A percentile compares a stretch with the other conserved stretches of the same genome.
Evolutionary conservation across 2,888 invertebrate species (phyloP).

Genomic region (Eristalis tenax): DNA sequence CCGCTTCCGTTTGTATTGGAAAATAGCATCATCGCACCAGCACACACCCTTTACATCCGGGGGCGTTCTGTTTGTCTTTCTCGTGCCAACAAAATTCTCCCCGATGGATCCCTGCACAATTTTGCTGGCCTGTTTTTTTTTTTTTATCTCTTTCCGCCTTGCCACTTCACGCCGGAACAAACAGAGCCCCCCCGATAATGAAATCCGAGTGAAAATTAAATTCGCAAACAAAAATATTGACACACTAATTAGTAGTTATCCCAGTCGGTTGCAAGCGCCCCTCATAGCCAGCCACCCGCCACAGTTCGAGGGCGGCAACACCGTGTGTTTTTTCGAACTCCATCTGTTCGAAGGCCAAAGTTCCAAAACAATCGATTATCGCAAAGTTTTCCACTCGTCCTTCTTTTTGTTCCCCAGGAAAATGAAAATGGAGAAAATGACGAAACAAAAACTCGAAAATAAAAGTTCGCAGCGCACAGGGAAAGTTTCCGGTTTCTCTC

Average conservation of each 20-base stretch:
- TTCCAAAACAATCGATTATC: constrained; percentile 69
- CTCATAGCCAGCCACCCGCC: constrained; percentile 43
- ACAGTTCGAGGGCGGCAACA: constrained; percentile 50
- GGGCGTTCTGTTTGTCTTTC: background rate
- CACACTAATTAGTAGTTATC: constrained; percentile 66
- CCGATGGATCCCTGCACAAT: background rate
- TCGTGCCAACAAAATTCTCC: background rate
- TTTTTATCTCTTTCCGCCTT: background rate
- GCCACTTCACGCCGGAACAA: constrained; percentile 45
- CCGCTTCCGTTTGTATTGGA: background rate
- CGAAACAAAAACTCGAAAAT: constrained; percentile 38
- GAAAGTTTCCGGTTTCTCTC: constrained; percentile 55
- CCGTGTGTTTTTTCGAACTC: constrained; percentile 27
- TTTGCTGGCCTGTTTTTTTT: background rate
- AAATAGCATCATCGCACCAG: background rate
- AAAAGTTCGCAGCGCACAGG: constrained; percentile 31
- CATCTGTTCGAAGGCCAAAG: constrained; percentile 66
- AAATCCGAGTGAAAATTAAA: constrained; percentile 63
- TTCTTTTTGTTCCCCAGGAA: constrained; percentile 9
- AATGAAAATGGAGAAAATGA: constrained; percentile 18
- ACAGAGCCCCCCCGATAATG: constrained; percentile 32
- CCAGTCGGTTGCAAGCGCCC: constrained; percentile 41
- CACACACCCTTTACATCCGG: background rate
- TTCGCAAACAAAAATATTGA: constrained; percentile 69
- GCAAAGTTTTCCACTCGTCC: constrained; percentile 23